A percentile compares a stretch with the other conserved stretches of the same genome.
Conservation (phyloP, 2,888 invertebrate genomes). For the Perithous albicinctus region DNA sequence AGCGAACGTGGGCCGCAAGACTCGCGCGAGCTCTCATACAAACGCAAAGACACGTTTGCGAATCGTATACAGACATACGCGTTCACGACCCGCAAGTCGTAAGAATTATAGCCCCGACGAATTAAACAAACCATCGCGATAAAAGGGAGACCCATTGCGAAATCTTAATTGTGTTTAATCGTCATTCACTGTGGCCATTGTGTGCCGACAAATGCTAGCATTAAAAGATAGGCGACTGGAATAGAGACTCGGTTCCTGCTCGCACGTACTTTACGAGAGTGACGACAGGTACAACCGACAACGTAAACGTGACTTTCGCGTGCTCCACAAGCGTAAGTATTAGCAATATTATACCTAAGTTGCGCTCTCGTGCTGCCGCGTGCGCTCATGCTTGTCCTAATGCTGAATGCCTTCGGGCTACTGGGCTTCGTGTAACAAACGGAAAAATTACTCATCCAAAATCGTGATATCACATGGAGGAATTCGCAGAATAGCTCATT, state of each 20-base stretch:
- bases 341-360: slow-evolving; percentile 73
- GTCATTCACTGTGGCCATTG: slow-evolving; percentile 76
- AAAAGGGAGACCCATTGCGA: slow-evolving; percentile 68
- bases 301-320: slow-evolving; percentile 79
- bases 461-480: slow-evolving; percentile 32
- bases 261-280: slow-evolving; percentile 73
- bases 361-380: slow-evolving; percentile 66
- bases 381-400: slow-evolving; percentile 39
- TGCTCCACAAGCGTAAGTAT: slow-evolving; percentile 76
- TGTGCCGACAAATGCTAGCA: slow-evolving; percentile 71
- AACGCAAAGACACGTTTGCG: not conserved
- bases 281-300: slow-evolving; percentile 78
- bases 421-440: slow-evolving; percentile 46
- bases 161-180: slow-evolving; percentile 79
- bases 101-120: slow-evolving; percentile 59
- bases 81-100: slow-evolving; percentile 43
- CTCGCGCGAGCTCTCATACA: slow-evolving; percentile 24
- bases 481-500: not conserved
- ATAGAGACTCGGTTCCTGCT: slow-evolving; percentile 39
- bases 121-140: slow-evolving; percentile 71
- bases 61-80: slow-evolving; percentile 33
- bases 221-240: slow-evolving; percentile 64
- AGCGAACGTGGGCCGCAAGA: slow-evolving; percentile 60
- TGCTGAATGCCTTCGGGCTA: slow-evolving; percentile 39
- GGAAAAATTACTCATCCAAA: slow-evolving; percentile 42